Conservation (phyloP, 2,113 vertebrate species). For the Tamias sibiricus region DNA sequence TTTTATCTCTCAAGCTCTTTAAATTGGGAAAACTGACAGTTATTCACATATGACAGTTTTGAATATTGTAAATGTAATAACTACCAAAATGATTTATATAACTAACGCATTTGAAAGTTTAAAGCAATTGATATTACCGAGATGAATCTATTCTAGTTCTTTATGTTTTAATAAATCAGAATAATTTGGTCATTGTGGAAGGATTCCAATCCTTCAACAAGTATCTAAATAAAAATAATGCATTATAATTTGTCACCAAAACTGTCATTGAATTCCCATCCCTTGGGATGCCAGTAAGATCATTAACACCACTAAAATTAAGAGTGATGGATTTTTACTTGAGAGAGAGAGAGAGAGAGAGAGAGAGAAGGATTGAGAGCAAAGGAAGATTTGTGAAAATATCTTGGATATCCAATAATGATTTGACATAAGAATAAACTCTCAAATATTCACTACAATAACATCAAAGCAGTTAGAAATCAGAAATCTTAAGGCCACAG, state of each 20-base stretch:
- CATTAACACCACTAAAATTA: not conserved
- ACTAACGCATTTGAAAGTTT: not conserved
- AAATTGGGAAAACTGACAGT: not conserved
- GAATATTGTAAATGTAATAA: not conserved
- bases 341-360: not conserved
- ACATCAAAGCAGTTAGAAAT: not conserved
- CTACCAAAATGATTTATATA: not conserved
- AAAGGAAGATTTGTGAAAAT: slow-evolving; percentile 4
- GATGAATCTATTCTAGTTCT: not conserved
- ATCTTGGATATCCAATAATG: not conserved
- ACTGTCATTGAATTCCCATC: not conserved
- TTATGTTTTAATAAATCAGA: slow-evolving; percentile 34
- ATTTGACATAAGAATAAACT: not conserved
- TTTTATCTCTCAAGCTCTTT: not conserved
- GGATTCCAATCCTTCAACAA: not conserved
- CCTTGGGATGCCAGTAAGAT: not conserved
- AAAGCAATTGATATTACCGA: not conserved
- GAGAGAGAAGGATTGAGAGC: not conserved
- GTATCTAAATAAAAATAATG: not conserved
- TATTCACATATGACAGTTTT: not conserved
- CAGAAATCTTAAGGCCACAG: not conserved
- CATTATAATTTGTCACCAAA: slow-evolving; percentile 38
- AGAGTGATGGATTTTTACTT: not conserved
- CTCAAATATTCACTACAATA: not conserved
- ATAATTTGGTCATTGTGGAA: slow-evolving; percentile 36